Evolutionary conservation across 1,140 invertebrate genomes (phyloP).

Genomic region (Leptinotarsa lineolata): DNA sequence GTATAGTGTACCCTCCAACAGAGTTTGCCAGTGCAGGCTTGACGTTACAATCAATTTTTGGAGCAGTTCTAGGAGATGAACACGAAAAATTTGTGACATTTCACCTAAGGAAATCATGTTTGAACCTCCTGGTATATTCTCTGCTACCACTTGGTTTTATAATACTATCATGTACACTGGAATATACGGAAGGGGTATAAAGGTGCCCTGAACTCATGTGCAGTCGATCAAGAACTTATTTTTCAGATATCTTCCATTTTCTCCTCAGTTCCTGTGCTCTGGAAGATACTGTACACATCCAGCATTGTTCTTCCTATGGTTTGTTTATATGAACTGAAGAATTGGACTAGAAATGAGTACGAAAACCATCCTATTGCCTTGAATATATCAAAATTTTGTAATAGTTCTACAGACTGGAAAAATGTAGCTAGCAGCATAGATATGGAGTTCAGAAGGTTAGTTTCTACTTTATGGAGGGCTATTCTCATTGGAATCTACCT

Average conservation of each 20-base stretch:
- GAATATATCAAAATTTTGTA: slow-evolving; percentile 68
- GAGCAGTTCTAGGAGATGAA: slow-evolving; percentile 68
- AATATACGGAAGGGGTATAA: slow-evolving; percentile 56
- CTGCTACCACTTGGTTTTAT: slow-evolving; percentile 72
- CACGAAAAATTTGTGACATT: slow-evolving; percentile 71
- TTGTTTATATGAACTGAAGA: slow-evolving; percentile 57
- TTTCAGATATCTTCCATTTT: slow-evolving; percentile 49
- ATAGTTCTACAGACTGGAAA: slow-evolving; percentile 66
- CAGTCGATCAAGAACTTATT: slow-evolving; percentile 34
- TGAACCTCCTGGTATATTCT: slow-evolving; percentile 71
- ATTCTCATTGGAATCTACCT: background rate
- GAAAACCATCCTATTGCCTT: slow-evolving; percentile 74
- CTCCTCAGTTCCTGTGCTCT: slow-evolving; percentile 41
- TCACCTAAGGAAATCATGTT: slow-evolving; percentile 69
- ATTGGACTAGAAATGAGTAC: slow-evolving; percentile 73
- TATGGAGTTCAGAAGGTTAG: slow-evolving; percentile 73
- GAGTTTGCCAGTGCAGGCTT: slow-evolving; percentile 77
- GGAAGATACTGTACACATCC: slow-evolving; percentile 28
- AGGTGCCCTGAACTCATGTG: background rate
- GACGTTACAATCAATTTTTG: slow-evolving; percentile 71
- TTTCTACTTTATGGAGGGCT: background rate
- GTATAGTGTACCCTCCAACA: slow-evolving; percentile 74
- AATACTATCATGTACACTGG: slow-evolving; percentile 60
- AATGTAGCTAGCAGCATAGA: slow-evolving; percentile 75
- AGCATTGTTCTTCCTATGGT: slow-evolving; percentile 54